Percentiles rank a stretch among this genome's conserved stretches.
Evolutionary conservation across 2,797 vertebrate genomes (phyloP).

Genomic region (Lindbergichthys nudifrons): DNA sequence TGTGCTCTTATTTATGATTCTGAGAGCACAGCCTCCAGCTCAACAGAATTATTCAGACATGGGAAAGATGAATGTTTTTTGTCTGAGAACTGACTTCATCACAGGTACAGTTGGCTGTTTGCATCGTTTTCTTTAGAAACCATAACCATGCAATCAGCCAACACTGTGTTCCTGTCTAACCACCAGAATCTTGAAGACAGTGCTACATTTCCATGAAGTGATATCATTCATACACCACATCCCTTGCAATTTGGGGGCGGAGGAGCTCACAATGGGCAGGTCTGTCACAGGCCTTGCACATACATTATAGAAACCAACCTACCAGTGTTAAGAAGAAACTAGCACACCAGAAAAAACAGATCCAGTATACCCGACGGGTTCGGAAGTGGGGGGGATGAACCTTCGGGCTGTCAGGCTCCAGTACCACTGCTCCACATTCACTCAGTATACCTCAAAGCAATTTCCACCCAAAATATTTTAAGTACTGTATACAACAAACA

Average conservation of each 20-base stretch:
- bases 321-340: background rate
- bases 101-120: background rate
- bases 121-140: background rate
- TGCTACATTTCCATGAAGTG: background rate
- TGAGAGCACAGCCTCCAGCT: background rate
- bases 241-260: background rate
- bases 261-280: background rate
- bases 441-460: too few relatives aligned
- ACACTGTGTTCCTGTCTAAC: background rate
- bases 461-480: too few relatives aligned
- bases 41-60: background rate
- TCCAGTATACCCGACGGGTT: too few relatives aligned
- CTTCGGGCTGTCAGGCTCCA: too few relatives aligned
- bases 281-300: background rate
- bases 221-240: background rate
- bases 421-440: too few relatives aligned
- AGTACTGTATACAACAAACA: too few relatives aligned
- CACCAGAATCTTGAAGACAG: background rate
- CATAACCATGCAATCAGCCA: background rate
- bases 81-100: conserved; percentile 1
- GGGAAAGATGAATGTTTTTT: background rate
- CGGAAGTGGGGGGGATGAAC: too few relatives aligned
- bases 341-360: background rate
- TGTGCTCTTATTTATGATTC: background rate
- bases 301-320: background rate